A percentile compares a stretch with the other conserved stretches of the same genome.
phyloP scores from a whole-genome alignment of 2,888 invertebrate species.

The Adelphocoris suturalis region DNA sequence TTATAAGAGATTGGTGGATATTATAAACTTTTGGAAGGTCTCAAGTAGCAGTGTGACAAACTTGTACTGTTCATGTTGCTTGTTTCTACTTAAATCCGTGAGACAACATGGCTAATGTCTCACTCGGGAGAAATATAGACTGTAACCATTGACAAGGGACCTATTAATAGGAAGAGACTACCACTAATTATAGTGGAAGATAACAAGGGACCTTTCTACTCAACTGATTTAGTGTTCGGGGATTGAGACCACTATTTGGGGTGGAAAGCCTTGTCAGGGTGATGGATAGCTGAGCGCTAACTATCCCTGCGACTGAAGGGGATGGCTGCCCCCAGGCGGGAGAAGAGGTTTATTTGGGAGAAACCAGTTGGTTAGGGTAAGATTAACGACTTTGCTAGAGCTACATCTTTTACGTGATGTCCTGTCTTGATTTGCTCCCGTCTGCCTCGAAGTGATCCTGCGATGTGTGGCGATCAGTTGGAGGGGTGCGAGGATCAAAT shows the following conservation, averaged over 20 bases:
- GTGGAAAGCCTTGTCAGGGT: slow-evolving; percentile 46
- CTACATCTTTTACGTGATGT: slow-evolving; percentile 32
- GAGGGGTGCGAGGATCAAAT: too few relatives aligned
- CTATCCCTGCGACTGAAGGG: slow-evolving; percentile 41
- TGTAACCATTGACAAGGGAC: slow-evolving; percentile 41
- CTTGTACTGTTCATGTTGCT: not conserved
- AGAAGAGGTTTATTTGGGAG: slow-evolving; percentile 45
- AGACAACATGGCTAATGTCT: not conserved
- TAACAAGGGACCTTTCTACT: slow-evolving; percentile 33
- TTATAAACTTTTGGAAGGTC: too few relatives aligned
- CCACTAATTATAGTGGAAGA: slow-evolving; percentile 54
- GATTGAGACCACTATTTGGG: slow-evolving; percentile 55
- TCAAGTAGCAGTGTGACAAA: not conserved
- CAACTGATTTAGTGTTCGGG: slow-evolving; percentile 46
- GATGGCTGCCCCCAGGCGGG: not conserved
- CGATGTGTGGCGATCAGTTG: too few relatives aligned
- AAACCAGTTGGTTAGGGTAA: not conserved
- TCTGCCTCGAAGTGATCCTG: not conserved
- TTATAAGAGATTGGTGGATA: too few relatives aligned
- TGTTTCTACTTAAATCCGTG: slow-evolving; percentile 33
- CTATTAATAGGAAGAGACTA: slow-evolving; percentile 43
- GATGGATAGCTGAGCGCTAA: slow-evolving; percentile 52
- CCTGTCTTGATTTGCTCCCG: not conserved
- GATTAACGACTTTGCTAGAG: slow-evolving; percentile 43
- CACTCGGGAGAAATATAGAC: slow-evolving; percentile 36